Percentiles rank a stretch among this genome's conserved stretches.
Conservation (phyloP, 2,888 invertebrate genomes). For the Pseudanteris insignis region DNA sequence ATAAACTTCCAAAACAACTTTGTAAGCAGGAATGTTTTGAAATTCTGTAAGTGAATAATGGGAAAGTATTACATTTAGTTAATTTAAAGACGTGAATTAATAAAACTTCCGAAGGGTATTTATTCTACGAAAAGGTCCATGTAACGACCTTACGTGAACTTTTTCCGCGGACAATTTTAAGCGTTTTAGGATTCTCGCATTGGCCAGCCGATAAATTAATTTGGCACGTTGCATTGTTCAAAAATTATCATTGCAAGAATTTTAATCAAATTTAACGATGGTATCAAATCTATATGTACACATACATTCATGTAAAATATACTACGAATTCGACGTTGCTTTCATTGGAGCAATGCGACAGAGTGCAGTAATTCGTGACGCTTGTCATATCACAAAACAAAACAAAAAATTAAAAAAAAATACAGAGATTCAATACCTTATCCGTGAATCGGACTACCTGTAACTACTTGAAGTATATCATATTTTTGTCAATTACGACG, state of each 20-base stretch:
- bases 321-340: no score
- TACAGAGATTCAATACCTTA: no score
- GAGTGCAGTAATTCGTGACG: conserved; percentile 25
- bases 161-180: conserved; percentile 5
- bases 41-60: conserved; percentile 25
- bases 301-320: conserved; percentile 31
- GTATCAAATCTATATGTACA: conserved; percentile 8
- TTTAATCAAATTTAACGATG: conserved; percentile 26
- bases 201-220: no score
- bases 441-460: no score
- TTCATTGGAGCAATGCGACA: conserved; percentile 10
- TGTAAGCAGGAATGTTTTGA: conserved; percentile 26
- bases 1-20: conserved; percentile 38
- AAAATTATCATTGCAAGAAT: conserved; percentile 9
- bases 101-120: conserved; percentile 7
- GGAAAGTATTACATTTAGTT: conserved; percentile 39
- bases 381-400: conserved; percentile 8
- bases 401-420: no score
- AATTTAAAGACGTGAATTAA: conserved; percentile 25
- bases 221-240: conserved; percentile 29
- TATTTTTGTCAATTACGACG: conserved; percentile 35
- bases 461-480: conserved; percentile 33
- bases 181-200: conserved; percentile 17
- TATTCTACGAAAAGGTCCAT: conserved; percentile 4
- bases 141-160: conserved; percentile 10